A percentile compares a stretch with the other conserved stretches of the same genome.
Conservation (phyloP, 2,113 vertebrate species). For the Mionectes macconnelli region DNA sequence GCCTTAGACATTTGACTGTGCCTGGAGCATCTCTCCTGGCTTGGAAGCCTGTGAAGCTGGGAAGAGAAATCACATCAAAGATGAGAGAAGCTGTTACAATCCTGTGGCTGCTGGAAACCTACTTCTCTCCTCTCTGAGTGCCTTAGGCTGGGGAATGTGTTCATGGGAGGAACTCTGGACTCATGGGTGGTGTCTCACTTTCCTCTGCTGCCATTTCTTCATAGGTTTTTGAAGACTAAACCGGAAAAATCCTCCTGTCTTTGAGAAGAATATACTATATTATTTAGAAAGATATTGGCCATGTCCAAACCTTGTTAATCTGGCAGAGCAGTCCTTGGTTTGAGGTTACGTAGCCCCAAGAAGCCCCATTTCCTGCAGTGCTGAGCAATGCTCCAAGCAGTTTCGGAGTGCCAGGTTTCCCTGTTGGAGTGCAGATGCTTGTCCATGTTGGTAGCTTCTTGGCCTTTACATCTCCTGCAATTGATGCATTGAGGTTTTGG, state of each 20-base stretch:
- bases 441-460: background rate
- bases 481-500: background rate
- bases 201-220: background rate
- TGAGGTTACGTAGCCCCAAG: background rate
- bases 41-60: background rate
- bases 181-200: rapidly evolving
- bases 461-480: background rate
- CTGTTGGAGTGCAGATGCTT: background rate
- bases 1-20: background rate
- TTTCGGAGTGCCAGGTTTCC: background rate
- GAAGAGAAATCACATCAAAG: background rate
- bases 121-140: background rate
- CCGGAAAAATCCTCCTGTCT: background rate
- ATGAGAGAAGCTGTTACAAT: rapidly evolving
- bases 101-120: background rate
- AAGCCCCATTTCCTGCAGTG: background rate
- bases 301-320: background rate
- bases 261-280: rapidly evolving
- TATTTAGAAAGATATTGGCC: no score
- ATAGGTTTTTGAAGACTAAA: background rate
- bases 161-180: rapidly evolving
- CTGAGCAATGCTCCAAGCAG: background rate
- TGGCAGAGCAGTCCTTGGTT: background rate
- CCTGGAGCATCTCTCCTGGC: background rate
- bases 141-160: background rate